These are phyloP conservation scores for Anoura caudifer DNA, from an alignment of 2,113 vertebrate species.

Conservation along the genomic window DNA sequence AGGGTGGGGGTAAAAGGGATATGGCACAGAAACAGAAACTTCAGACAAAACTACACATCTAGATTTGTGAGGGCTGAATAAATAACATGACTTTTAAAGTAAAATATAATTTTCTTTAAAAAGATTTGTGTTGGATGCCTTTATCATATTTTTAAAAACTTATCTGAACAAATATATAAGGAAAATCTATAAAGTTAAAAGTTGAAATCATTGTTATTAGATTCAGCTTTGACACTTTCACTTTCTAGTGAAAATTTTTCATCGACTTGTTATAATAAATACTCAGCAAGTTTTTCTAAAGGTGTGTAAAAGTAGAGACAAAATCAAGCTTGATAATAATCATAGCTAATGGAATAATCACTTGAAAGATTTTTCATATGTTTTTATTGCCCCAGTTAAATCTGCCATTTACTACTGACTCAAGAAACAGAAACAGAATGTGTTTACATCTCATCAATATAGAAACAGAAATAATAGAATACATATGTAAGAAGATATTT, in stretches of 20 bases:
- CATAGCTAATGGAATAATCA: not conserved
- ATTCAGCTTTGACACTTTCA: not conserved
- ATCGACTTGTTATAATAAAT: not conserved
- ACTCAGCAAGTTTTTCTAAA: not conserved
- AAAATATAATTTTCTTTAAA: not conserved
- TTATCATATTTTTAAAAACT: not conserved
- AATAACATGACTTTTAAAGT: not conserved
- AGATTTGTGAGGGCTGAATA: not conserved
- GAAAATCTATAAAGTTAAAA: not conserved
- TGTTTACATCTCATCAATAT: not conserved
- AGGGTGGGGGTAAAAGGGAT: rapidly evolving
- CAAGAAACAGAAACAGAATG: not conserved
- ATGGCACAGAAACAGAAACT: not conserved
- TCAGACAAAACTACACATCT: not conserved
- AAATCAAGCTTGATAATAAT: not conserved
- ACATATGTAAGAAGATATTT: not conserved
- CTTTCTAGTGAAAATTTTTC: no score
- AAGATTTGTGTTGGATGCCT: not conserved
- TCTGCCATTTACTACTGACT: not conserved
- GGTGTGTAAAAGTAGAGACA: not conserved
- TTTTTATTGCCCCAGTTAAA: not conserved
- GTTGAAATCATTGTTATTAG: not conserved
- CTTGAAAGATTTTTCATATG: constrained; percentile 9
- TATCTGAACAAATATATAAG: not conserved
- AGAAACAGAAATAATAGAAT: not conserved